phyloP scores from a whole-genome alignment of 2,113 vertebrate species.

The Hiodon tergisus region DNA sequence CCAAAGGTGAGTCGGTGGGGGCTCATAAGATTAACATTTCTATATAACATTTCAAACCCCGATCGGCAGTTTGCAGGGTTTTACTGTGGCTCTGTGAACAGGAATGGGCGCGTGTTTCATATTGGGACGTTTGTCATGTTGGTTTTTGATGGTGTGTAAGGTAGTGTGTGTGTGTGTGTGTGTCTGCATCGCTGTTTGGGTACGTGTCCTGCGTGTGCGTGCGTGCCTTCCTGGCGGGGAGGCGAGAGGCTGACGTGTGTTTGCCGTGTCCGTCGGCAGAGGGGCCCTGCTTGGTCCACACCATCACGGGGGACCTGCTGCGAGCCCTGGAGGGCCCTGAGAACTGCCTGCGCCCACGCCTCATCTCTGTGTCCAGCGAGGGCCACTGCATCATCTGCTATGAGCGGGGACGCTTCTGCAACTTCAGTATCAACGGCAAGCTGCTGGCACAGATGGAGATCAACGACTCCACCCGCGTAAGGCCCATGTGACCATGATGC shows the following conservation, averaged over 20 bases:
- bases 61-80: too few relatives aligned
- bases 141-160: background rate
- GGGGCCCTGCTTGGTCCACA: conserved; percentile 95
- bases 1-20: conserved; percentile 74
- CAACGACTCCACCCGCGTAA: conserved; percentile 75
- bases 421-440: conserved; percentile 84
- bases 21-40: too few relatives aligned
- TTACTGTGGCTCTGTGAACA: background rate
- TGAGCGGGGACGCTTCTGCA: conserved; percentile 89
- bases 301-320: conserved; percentile 94
- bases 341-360: conserved; percentile 75
- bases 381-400: conserved; percentile 98
- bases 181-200: background rate
- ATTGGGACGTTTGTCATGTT: too few relatives aligned
- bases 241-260: background rate
- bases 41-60: too few relatives aligned
- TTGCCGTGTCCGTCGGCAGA: conserved; percentile 58
- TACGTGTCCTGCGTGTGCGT: background rate
- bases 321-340: conserved; percentile 91
- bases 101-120: too few relatives aligned
- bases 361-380: conserved; percentile 96
- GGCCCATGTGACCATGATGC: too few relatives aligned
- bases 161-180: conserved; percentile 7
- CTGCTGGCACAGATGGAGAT: conserved; percentile 81
- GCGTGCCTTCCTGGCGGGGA: too few relatives aligned